Evolutionary conservation across 2,797 vertebrate genomes (phyloP).

Genomic region (Brachyrhaphis roseni): DNA sequence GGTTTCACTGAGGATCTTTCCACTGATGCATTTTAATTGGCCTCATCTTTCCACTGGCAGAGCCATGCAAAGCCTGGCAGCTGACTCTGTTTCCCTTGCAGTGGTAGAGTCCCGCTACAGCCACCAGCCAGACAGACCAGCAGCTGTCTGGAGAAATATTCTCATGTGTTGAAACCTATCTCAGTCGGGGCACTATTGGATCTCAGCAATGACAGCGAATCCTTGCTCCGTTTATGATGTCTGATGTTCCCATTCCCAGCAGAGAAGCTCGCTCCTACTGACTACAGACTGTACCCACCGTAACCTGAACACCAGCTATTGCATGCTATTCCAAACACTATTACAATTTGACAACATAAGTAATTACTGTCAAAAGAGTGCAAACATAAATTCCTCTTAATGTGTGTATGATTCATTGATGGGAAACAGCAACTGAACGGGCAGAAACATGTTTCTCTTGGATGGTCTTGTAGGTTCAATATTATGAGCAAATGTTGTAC

Average conservation of each 20-base stretch:
- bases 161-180: conserved; percentile 51
- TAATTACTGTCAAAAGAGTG: conserved; percentile 60
- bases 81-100: conserved; percentile 63
- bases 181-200: conserved; percentile 28
- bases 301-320: conserved; percentile 31
- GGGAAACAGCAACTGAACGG: conserved; percentile 58
- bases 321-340: conserved; percentile 49
- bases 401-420: conserved; percentile 69
- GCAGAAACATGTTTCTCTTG: conserved; percentile 70
- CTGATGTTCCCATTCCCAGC: conserved; percentile 27
- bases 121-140: conserved; percentile 59
- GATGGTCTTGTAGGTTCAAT: conserved; percentile 54
- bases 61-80: conserved; percentile 66
- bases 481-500: conserved; percentile 59
- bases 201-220: conserved; percentile 47
- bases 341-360: conserved; percentile 68
- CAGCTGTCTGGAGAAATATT: conserved; percentile 70
- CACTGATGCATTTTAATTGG: conserved; percentile 66
- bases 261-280: conserved; percentile 23
- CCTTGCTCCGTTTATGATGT: conserved; percentile 33
- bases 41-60: conserved; percentile 69
- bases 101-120: conserved; percentile 54
- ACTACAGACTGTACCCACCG: conserved; percentile 37
- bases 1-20: conserved; percentile 56
- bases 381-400: conserved; percentile 64